Conservation (phyloP, 2,797 vertebrate species). For the Anas capensis region DNA sequence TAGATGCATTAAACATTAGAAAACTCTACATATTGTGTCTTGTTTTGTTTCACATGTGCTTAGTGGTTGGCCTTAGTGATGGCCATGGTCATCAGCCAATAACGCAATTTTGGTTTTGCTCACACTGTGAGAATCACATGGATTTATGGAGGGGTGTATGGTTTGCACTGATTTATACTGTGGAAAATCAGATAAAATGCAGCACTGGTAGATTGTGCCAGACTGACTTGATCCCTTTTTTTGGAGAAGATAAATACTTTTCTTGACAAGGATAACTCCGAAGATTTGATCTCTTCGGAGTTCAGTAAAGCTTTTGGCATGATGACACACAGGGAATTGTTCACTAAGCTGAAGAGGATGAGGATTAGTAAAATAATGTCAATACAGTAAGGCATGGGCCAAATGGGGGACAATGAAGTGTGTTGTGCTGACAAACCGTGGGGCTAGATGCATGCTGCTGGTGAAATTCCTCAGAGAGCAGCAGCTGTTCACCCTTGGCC, state of each 20-base stretch:
- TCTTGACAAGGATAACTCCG: not conserved
- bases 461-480: not conserved
- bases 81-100: not conserved
- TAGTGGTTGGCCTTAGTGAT: not conserved
- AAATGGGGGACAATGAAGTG: slow-evolving; percentile 12
- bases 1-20: not conserved
- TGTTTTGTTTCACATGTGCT: not conserved
- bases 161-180: not conserved
- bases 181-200: not conserved
- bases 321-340: not conserved
- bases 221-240: not conserved
- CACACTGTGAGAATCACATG: not conserved
- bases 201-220: not conserved
- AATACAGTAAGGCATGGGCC: not conserved
- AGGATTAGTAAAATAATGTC: slow-evolving; percentile 39
- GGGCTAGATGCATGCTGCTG: not conserved
- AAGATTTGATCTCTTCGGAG: not conserved
- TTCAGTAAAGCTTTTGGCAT: slow-evolving; percentile 28
- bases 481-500: not conserved
- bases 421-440: not conserved
- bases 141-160: not conserved
- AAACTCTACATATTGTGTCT: not conserved
- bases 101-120: not conserved
- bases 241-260: not conserved
- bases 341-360: slow-evolving; percentile 27